Base-by-base conservation (phyloP, 2,113 vertebrate genomes). In the Noturus placidus region DNA sequence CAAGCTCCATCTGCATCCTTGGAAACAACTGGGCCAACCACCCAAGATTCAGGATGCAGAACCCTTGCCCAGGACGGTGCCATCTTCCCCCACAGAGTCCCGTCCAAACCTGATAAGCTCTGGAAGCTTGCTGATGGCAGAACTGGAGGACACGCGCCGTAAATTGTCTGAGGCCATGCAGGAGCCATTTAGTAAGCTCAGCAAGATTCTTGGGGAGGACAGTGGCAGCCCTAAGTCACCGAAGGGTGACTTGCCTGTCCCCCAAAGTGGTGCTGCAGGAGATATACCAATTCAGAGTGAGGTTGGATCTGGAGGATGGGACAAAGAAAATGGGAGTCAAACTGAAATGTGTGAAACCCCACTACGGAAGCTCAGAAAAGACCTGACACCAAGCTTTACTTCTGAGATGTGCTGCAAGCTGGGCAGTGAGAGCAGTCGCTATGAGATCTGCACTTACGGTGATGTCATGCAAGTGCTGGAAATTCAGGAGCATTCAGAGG, bases 191-290 rank as follows among this genome's bases (percentile, higher is more conserved):
- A 96, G 90, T 89, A 95, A 97, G 92, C 95, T 98, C 61, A 97
- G 95, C 84, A 97, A 96, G 88, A 97, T 97, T 54, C 96, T 96
- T 92, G 94, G 95, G 2, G 97, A 97, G 52, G 97, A 97, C 52
- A 54, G 88, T 0, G 91, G 92, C 20, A 93, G 94, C 67, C 93
- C 94, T 65, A 95, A 95, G 87, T 91, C 93, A 85, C 92, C 92
- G 30, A 50, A 81, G 22, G 79, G 83, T 92, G 89, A 90, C 93
- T 30, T 4, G 0, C 11, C 59, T 57, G 33, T 25, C 5, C 50
- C 54, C 30, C 87, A 33, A 92, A 91, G 94, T 94, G 94, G 89
- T 59, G 85, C 63, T 89, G 91, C 91, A 20, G 81, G 56, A 33
- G 59, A 87, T 13, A 79, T 38, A 33, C 69, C 70, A 11, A 25